Base-by-base conservation (phyloP, 2,797 vertebrate species). In the Lithobates sylvaticus region DNA sequence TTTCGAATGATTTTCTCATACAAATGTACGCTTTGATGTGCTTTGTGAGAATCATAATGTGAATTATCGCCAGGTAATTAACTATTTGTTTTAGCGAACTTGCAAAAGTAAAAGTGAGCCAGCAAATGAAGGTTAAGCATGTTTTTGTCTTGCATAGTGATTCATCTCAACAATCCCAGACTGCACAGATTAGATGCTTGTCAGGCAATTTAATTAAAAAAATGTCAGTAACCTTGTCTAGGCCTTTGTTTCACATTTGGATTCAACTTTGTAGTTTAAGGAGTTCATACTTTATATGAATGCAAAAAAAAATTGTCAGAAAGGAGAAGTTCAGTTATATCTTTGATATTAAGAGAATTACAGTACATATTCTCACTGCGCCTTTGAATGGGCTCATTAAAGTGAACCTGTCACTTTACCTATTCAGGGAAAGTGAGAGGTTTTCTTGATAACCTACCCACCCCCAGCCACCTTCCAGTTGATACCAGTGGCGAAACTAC, bases 61-160 rank as follows among this genome's bases (percentile, higher is more conserved):
- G 18, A 61, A 61, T 61, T 61, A 61, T 61, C 65, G 27, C 65
- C 65, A 67, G 65, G 10, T 67, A 67, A 67, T 67, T 67, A 67
- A 13, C 27, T 26, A 67, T 67, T 67, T 10, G 13, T 61, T 61
- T 61, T 7, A 61, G 54, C 21, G 54, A 61, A 61, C 21, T 23
- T 61, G 6, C 54, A 61, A 61, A 61, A 23, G 21, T 23, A 61
- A 61, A 23, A n/a, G 54, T 8, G 5, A 61, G 54, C 54, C 21
- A 61, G 21, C 21, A 23, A 61, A 61, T 61, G 21, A 61, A 61
- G 54, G 54, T 61, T 61, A 61, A n/a, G 21, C 54, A 9, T 61
- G 54, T 61, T 61, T 61, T 61, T 61, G 54, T 61, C 54, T 18
- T n/a, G 29, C 27, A 34, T 70, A 70, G 34, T 70, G 68, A 70